Base-by-base conservation (phyloP, 1,140 invertebrate species). In the Augochlora pura region DNA sequence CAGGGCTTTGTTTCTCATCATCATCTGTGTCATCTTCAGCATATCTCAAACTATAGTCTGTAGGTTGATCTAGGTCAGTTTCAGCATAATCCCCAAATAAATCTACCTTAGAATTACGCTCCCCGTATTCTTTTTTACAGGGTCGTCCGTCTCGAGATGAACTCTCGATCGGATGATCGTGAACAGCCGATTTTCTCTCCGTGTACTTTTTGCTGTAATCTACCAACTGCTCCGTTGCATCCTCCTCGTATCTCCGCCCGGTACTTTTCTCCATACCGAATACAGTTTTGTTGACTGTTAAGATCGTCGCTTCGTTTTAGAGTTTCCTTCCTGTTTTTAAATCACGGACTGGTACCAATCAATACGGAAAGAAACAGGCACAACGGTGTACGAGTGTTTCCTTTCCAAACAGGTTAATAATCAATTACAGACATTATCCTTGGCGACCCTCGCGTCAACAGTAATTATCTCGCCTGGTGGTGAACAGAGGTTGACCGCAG, bases 41-140 rank as follows among this genome's bases (percentile, higher is more conserved):
- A 88, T 98, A 98, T 52, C 96, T 94, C 49, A 98, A 92, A 85
- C 97, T 97, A 88, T 97, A 98, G 93, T 98, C 96, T 1, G 97
- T 98, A 0, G 97, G 97, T 91, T 98, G 97, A 93, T 98, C 97
- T 6, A 98, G 92, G 93, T 98, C 97, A 5, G 97, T 98, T 92
- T 98, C 97, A 57, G 96, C 96, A 90, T 97, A 97, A 69, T 92
- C 91, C 0, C 92, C 88, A 77, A 90, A 93, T 38, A 91, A 62
- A 81, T 90, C 89, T 0, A 88, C 85, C 63, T 86, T 86, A 10
- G 74, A 49, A 32, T 80, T 74, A 21, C 59, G 59, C 46, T 86
- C 70, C 3, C 32, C 57, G 6, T 73, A 90, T 69, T 88, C 88
- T 21, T 91, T 89, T 9, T 90, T 88, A 1, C 81, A 27, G 2